A percentile compares a stretch with the other conserved stretches of the same genome.
These are phyloP conservation scores for Chauna torquata DNA, from an alignment of 2,113 vertebrate genomes.

Conservation along the genomic window DNA sequence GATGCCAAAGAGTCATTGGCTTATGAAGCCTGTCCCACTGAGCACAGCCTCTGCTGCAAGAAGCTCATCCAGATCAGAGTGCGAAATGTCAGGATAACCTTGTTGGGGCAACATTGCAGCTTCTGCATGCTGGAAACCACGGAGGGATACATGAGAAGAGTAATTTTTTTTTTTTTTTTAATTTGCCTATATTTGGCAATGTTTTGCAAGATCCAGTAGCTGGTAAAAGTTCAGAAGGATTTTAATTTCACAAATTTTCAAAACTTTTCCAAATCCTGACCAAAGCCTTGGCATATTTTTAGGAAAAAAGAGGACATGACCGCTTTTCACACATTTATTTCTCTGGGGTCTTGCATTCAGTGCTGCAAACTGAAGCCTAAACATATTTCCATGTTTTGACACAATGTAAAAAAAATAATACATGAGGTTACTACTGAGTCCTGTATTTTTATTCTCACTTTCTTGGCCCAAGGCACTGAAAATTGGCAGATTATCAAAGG, in stretches of 20 bases:
- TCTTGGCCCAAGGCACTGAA: neutral
- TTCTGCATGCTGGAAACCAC: neutral
- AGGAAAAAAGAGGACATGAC: neutral
- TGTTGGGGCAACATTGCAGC: neutral
- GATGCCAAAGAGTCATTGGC: neutral
- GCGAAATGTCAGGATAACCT: neutral
- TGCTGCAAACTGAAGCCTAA: neutral
- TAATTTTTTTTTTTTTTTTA: neutral
- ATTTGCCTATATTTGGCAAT: neutral
- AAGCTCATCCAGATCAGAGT: neutral
- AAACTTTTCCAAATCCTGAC: neutral
- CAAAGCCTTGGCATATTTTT: neutral
- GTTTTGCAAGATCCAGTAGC: neutral
- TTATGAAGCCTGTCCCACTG: neutral
- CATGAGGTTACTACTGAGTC: neutral
- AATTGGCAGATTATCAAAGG: neutral
- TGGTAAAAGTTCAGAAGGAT: neutral
- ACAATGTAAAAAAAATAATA: neutral
- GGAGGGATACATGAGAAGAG: fast-evolving
- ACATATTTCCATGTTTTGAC: neutral
- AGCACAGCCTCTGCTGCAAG: neutral
- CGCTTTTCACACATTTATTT: neutral
- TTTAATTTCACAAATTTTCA: neutral
- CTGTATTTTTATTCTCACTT: neutral
- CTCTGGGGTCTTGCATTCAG: neutral